Evolutionary conservation across 1,140 invertebrate species (phyloP).

Genomic region (Battus philenor): DNA sequence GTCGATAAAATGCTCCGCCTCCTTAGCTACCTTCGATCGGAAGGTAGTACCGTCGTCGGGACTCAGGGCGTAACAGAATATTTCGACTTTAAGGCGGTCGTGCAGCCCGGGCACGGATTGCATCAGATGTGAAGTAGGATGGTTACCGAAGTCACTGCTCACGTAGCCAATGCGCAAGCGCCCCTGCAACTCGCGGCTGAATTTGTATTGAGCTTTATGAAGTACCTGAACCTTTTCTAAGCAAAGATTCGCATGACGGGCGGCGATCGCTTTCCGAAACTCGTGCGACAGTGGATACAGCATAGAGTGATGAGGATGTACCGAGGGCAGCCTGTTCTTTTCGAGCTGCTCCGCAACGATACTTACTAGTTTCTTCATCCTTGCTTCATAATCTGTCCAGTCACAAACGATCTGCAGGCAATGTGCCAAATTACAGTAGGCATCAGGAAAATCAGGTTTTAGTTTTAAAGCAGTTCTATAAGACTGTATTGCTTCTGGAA

Average conservation of each 20-base stretch:
- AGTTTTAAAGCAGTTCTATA: constrained; percentile 98
- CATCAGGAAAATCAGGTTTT: constrained; percentile 99
- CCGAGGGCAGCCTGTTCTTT: constrained; percentile 96
- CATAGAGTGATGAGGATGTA: constrained; percentile 99
- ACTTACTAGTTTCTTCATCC: constrained; percentile 97
- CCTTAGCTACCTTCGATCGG: constrained; percentile 93
- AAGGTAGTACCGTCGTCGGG: constrained; percentile 98
- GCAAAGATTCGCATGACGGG: constrained; percentile 97
- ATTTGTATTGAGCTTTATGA: constrained; percentile 93
- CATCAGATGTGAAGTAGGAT: constrained; percentile 99
- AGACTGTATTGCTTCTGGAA: constrained; percentile 98
- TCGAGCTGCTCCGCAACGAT: constrained; percentile 98
- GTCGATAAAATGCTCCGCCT: constrained; percentile 98
- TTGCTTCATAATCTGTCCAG: constrained; percentile 97
- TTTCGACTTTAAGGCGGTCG: constrained; percentile 90
- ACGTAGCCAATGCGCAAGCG: constrained; percentile 97
- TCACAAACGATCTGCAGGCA: constrained; percentile 99
- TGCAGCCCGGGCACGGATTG: constrained; percentile 98
- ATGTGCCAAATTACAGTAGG: constrained; percentile 99
- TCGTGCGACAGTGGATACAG: constrained; percentile 97
- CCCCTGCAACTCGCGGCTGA: constrained; percentile 81
- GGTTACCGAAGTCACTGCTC: constrained; percentile 99
- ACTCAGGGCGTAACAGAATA: constrained; percentile 98
- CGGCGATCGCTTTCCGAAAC: constrained; percentile 96
- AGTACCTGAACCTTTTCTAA: constrained; percentile 97